Base-by-base conservation (phyloP, 2,797 vertebrate genomes). In the Loriculus beryllinus region DNA sequence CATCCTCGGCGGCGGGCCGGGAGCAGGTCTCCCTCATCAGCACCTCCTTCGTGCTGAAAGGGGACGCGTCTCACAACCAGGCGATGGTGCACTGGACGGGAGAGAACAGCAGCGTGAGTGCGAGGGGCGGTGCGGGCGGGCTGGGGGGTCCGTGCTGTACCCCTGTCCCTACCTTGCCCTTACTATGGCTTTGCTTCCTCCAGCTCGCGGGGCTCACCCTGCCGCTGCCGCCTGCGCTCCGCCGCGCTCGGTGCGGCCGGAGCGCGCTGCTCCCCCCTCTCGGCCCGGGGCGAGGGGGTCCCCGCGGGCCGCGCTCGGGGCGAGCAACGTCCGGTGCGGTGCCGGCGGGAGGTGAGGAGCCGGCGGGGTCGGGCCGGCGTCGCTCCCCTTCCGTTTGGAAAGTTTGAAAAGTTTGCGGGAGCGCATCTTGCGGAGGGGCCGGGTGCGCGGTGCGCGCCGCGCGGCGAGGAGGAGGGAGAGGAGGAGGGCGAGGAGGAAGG, bases 81-180 rank as follows among this genome's bases (percentile, higher is more conserved):
- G 99, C 99, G 96, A 99, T 99, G 99, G 99, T 99, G 96, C 99
- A 99, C 98, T 99, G 99, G 99, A 99, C 99, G n/a, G 99, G 99
- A 69, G 98, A 99, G 97, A 99, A 99, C 98, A 99, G 99, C 98
- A 99, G 99, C 97, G 99, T 99, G 95, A 99, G 99, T 99, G 97
- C 59, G 29, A 59, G 71, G 78, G 82, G 64, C 16, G 3, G 72
- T 3, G 72, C 68, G 87, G 82, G 71, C 9, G 60, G 72, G 56
- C 3, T 35, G 28, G 12, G n/a, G 75, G 64, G 28, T 42, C 69
- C 26, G 13, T 37, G n/a, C 39, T 25, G 15, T 56, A n/a, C 19
- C 54, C 13, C 54, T 56, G 54, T 23, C n/a, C 21, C 8, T 54
- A 14, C 43, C 22, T 47, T 80, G 25, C 42, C 48, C 31, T 68